Percentiles rank a stretch among this genome's conserved stretches.
Conservation (phyloP, 2,888 invertebrate species). For the Hypena proboscidalis region DNA sequence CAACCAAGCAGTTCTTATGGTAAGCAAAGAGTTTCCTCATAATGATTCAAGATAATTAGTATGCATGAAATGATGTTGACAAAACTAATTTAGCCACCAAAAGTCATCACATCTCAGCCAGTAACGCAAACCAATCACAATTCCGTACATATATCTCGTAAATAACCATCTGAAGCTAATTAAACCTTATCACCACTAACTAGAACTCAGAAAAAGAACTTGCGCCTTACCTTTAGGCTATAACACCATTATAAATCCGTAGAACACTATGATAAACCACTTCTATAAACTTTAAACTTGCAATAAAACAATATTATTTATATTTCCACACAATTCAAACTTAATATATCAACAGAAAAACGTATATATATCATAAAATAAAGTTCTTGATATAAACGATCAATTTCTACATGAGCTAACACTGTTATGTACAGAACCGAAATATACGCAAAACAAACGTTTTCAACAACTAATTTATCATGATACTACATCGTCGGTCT, state of each 20-base stretch:
- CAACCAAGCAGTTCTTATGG: too few relatives aligned
- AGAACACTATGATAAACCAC: slow-evolving; percentile 40
- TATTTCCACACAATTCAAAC: slow-evolving; percentile 47
- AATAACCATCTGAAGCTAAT: slow-evolving; percentile 28
- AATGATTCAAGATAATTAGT: too few relatives aligned
- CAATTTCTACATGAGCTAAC: slow-evolving; percentile 52
- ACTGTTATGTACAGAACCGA: slow-evolving; percentile 50
- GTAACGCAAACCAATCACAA: slow-evolving; percentile 12
- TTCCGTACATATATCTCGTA: slow-evolving; percentile 20
- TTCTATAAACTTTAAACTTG: slow-evolving; percentile 46
- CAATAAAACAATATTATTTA: slow-evolving; percentile 40
- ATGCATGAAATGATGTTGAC: not conserved
- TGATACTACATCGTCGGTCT: slow-evolving; percentile 74
- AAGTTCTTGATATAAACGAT: slow-evolving; percentile 33
- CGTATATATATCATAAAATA: slow-evolving; percentile 41
- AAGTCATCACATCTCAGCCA: not conserved
- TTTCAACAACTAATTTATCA: slow-evolving; percentile 62
- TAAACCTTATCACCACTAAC: slow-evolving; percentile 30
- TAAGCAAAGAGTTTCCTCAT: too few relatives aligned
- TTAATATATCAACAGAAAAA: slow-evolving; percentile 47
- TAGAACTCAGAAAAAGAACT: slow-evolving; percentile 42
- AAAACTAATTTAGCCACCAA: not conserved
- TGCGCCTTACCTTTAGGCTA: slow-evolving; percentile 49
- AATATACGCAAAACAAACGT: slow-evolving; percentile 66
- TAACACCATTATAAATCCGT: slow-evolving; percentile 56